Evolutionary conservation across 1,140 invertebrate species (phyloP).

Genomic region (Drosophila fuyamai): DNA sequence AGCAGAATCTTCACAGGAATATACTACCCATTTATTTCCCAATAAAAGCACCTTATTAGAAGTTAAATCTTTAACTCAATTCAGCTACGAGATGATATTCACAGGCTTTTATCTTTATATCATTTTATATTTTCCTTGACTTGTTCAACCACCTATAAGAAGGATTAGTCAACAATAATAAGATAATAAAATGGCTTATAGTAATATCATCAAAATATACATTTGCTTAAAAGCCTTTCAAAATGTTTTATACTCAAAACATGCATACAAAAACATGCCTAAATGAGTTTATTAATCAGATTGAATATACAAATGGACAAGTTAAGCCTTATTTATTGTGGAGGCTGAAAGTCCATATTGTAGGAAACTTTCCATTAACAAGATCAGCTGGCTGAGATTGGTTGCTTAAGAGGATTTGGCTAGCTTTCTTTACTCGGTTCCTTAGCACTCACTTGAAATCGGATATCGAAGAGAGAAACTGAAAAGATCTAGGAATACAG

Average conservation of each 20-base stretch:
- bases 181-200: not conserved
- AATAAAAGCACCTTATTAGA: too few species aligned
- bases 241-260: not conserved
- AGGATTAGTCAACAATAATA: not conserved
- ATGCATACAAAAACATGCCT: not conserved
- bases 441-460: conserved; percentile 47
- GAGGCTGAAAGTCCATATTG: not conserved
- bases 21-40: too few species aligned
- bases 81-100: not conserved
- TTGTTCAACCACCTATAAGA: not conserved
- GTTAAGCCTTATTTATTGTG: not conserved
- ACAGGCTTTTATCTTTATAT: not conserved
- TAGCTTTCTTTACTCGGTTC: not conserved
- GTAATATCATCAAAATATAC: too few species aligned
- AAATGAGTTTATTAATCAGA: not conserved
- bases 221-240: not conserved
- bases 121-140: not conserved
- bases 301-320: not conserved
- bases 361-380: conserved; percentile 2
- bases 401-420: not conserved
- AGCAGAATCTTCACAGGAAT: too few species aligned
- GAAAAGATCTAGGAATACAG: conserved; percentile 8
- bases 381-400: conserved; percentile 5
- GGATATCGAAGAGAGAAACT: conserved; percentile 55
- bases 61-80: not conserved